These are phyloP conservation scores for Drosophila quadrilineata DNA, from an alignment of 1,140 invertebrate species.

Conservation along the genomic window DNA sequence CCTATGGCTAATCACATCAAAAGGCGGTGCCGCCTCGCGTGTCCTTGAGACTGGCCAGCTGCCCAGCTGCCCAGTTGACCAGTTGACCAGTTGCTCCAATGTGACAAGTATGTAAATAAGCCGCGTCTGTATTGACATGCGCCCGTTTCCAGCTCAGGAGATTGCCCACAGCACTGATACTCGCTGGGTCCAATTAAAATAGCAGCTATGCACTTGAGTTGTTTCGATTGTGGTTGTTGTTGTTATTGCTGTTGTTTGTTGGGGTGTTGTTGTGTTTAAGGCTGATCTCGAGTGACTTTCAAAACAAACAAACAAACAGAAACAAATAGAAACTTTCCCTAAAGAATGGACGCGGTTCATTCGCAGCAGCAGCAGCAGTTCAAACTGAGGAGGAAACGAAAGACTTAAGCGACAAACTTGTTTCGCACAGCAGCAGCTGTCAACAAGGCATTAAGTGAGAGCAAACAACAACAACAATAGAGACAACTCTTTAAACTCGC, in stretches of 20 bases:
- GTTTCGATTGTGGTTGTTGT: slow-evolving; percentile 1
- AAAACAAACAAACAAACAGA: too few species aligned
- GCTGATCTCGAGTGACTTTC: slow-evolving; percentile 34
- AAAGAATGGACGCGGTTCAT: slow-evolving; percentile 63
- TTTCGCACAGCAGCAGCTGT: slow-evolving; percentile 64
- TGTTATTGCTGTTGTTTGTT: slow-evolving; percentile 7
- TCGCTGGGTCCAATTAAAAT: slow-evolving; percentile 64
- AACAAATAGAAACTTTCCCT: slow-evolving; percentile 68
- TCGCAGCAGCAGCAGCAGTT: neutral
- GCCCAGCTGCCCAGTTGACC: neutral
- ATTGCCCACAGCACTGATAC: slow-evolving; percentile 6
- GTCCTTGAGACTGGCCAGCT: slow-evolving; percentile 53
- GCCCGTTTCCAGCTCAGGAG: neutral
- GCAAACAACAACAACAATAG: slow-evolving; percentile 28
- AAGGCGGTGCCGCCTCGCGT: slow-evolving; percentile 46
- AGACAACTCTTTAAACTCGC: slow-evolving; percentile 47
- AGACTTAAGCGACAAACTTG: slow-evolving; percentile 74
- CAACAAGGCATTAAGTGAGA: slow-evolving; percentile 46
- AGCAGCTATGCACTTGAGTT: slow-evolving; percentile 29
- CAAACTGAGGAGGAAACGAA: too few species aligned
- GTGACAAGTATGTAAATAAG: slow-evolving; percentile 66
- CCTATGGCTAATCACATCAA: slow-evolving; percentile 58
- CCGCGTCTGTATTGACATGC: slow-evolving; percentile 29
- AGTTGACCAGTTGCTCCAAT: slow-evolving; percentile 4
- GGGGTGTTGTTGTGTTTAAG: neutral